phyloP scores from a whole-genome alignment of 2,888 invertebrate genomes.

The Drosophila acutilabella region DNA sequence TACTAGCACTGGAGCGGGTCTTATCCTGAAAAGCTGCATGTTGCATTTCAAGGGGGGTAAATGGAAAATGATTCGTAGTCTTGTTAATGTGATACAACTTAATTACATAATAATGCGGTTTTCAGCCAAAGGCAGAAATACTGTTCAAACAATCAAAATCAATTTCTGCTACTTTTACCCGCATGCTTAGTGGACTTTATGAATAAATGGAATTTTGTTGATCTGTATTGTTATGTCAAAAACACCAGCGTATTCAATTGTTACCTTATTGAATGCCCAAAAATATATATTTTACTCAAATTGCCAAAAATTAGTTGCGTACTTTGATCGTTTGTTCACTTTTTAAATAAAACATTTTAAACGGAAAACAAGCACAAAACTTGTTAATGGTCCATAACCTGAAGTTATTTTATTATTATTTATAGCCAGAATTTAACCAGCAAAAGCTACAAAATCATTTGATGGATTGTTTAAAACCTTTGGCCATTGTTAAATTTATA shows the following conservation, averaged over 20 bases:
- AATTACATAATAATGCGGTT: constrained; percentile 57
- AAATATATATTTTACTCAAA: background rate
- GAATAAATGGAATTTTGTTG: background rate
- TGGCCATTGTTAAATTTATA: too few relatives aligned
- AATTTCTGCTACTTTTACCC: background rate
- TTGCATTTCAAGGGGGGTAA: constrained; percentile 38
- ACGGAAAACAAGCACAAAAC: too few relatives aligned
- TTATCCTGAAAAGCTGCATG: constrained; percentile 97
- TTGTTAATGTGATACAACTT: constrained; percentile 71
- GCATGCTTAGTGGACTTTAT: constrained; percentile 7
- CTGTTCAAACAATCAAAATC: background rate
- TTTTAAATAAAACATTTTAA: too few relatives aligned
- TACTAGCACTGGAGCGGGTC: constrained; percentile 99
- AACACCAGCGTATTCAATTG: background rate
- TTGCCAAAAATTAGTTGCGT: too few relatives aligned
- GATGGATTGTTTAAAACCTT: too few relatives aligned
- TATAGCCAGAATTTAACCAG: too few relatives aligned
- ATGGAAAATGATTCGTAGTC: constrained; percentile 45
- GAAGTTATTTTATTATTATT: too few relatives aligned
- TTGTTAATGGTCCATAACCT: too few relatives aligned
- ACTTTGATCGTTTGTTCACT: too few relatives aligned
- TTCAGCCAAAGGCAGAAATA: constrained; percentile 23
- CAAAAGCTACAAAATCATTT: too few relatives aligned
- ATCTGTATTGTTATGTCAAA: background rate
- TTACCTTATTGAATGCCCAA: background rate